Conservation (phyloP, 2,113 vertebrate species). For the Lota lota region DNA sequence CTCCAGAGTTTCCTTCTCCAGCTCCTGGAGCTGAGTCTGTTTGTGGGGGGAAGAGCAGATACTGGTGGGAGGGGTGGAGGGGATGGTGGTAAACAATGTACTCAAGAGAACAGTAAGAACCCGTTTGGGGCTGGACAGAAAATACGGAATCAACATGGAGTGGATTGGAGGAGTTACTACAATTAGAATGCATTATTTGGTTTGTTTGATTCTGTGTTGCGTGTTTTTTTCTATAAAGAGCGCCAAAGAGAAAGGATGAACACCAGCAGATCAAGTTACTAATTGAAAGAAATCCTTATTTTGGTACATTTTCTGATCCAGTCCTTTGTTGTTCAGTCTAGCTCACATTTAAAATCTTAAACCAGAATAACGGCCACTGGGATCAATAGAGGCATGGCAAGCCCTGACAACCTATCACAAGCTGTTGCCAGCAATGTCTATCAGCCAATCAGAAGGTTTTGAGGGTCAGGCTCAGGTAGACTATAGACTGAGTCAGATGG, state of each 20-base stretch:
- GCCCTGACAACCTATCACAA: constrained; percentile 53
- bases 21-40: constrained; percentile 25
- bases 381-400: constrained; percentile 27
- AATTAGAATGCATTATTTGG: too few relatives aligned
- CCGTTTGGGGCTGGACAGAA: too few relatives aligned
- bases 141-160: too few relatives aligned
- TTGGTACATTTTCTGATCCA: constrained; percentile 38
- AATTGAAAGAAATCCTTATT: neutral
- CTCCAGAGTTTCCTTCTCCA: constrained; percentile 25
- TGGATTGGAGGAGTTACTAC: too few relatives aligned
- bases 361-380: constrained; percentile 38
- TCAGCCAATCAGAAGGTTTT: constrained; percentile 40
- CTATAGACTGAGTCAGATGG: constrained; percentile 44
- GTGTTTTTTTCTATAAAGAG: too few relatives aligned
- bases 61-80: constrained; percentile 31
- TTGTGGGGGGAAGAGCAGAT: neutral
- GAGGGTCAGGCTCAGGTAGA: constrained; percentile 52
- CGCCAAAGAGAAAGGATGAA: too few relatives aligned
- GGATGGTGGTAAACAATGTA: constrained; percentile 15
- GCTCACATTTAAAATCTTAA: constrained; percentile 27
- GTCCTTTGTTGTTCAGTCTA: neutral
- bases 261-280: too few relatives aligned
- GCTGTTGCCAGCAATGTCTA: constrained; percentile 38
- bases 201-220: too few relatives aligned
- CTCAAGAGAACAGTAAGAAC: too few relatives aligned